These are phyloP conservation scores for Ochotona princeps DNA, from an alignment of 2,113 vertebrate species.

Conservation along the genomic window DNA sequence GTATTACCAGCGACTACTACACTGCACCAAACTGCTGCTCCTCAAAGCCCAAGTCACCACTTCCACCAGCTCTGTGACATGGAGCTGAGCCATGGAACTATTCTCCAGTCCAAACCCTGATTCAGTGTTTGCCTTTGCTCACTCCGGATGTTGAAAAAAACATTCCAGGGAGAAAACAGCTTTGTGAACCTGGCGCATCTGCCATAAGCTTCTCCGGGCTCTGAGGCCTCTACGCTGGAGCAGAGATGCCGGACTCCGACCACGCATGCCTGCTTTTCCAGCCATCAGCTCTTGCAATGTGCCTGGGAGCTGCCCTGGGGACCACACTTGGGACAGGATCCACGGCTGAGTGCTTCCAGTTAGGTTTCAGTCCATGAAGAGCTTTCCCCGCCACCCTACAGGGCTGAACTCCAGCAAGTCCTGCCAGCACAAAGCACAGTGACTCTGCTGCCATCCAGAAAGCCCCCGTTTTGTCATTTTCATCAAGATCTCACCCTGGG, in stretches of 20 bases:
- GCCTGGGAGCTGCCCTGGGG: background rate
- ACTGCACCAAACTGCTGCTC: background rate
- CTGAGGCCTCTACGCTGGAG: background rate
- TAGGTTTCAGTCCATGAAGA: background rate
- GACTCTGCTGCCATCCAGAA: background rate
- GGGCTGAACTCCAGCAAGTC: background rate
- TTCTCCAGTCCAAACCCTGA: background rate
- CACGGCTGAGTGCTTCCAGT: background rate
- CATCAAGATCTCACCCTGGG: background rate
- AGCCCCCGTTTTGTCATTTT: background rate
- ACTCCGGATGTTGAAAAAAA: background rate
- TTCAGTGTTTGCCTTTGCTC: background rate
- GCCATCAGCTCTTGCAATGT: background rate
- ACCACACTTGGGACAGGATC: background rate
- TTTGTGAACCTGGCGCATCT: background rate
- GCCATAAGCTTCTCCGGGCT: background rate
- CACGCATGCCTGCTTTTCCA: background rate
- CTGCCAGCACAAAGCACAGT: background rate
- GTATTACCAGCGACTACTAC: background rate
- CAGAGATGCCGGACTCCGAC: background rate
- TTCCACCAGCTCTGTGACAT: conserved; percentile 39
- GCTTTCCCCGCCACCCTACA: background rate
- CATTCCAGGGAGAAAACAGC: background rate
- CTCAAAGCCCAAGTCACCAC: background rate
- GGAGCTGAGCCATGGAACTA: background rate